Evolutionary conservation across 2,797 vertebrate genomes (phyloP).

Genomic region (Sylvia borin): DNA sequence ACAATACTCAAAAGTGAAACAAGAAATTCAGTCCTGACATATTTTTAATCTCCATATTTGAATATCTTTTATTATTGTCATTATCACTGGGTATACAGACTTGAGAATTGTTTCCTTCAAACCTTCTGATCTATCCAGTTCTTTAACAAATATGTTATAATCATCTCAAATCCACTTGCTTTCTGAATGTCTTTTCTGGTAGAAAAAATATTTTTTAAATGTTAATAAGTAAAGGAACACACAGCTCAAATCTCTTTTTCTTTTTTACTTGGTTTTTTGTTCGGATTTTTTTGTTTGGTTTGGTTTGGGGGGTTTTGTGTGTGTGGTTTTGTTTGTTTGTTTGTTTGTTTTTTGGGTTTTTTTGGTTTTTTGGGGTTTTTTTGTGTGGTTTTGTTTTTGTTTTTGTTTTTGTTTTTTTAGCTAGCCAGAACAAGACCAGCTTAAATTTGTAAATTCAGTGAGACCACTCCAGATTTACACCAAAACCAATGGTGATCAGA

Average conservation of each 20-base stretch:
- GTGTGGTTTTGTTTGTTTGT: too few species aligned
- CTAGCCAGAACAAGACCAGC: neutral
- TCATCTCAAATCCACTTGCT: neutral
- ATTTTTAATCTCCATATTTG: neutral
- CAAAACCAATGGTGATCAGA: neutral
- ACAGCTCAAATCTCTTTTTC: rapidly evolving
- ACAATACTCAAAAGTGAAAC: neutral
- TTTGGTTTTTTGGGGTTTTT: rapidly evolving
- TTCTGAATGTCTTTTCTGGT: neutral
- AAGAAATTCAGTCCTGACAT: neutral
- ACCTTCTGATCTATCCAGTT: neutral
- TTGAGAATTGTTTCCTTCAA: neutral
- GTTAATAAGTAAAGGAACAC: neutral
- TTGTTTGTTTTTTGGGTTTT: too few species aligned
- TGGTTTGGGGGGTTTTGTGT: too few species aligned
- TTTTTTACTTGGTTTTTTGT: rapidly evolving
- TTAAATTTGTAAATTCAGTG: neutral
- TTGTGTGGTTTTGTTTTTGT: too few species aligned
- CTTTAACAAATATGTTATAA: neutral
- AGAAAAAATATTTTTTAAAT: neutral
- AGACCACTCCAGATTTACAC: neutral
- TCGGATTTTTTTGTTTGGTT: too few species aligned
- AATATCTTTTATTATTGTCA: neutral
- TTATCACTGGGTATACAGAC: neutral
- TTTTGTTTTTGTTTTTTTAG: neutral